Evolutionary conservation across 1,140 invertebrate genomes (phyloP).

Genomic region (Onthophagus taurus): DNA sequence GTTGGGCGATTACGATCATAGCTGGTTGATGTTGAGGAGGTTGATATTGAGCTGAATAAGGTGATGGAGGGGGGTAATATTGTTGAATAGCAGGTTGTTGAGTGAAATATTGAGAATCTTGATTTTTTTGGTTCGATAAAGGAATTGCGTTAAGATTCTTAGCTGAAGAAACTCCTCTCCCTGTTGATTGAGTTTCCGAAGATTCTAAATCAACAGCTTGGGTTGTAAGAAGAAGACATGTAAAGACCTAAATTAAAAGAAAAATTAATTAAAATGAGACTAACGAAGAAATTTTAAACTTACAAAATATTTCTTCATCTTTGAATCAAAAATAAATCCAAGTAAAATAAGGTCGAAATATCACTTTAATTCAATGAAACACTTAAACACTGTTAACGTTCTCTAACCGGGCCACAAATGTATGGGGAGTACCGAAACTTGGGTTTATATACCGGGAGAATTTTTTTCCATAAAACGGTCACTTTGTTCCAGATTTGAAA

Average conservation of each 20-base stretch:
- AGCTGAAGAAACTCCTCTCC: neutral
- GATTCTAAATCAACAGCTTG: slow-evolving; percentile 1
- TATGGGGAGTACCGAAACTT: too few relatives aligned
- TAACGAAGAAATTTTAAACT: neutral
- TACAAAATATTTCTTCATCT: neutral
- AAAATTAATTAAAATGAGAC: neutral
- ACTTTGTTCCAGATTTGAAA: too few relatives aligned
- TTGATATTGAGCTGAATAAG: slow-evolving; percentile 18
- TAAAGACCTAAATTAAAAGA: slow-evolving; percentile 1
- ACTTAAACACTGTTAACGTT: too few relatives aligned
- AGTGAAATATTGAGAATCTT: slow-evolving; percentile 7
- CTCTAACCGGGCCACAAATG: too few relatives aligned
- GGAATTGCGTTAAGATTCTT: slow-evolving; percentile 12
- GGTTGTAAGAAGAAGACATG: slow-evolving; percentile 2
- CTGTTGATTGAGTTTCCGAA: slow-evolving; percentile 11
- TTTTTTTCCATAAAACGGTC: too few relatives aligned
- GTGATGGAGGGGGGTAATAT: slow-evolving; percentile 15
- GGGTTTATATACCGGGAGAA: too few relatives aligned
- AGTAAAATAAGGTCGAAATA: too few relatives aligned
- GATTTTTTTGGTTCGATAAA: slow-evolving; percentile 7
- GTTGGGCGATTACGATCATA: slow-evolving; percentile 31
- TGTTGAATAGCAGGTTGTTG: slow-evolving; percentile 12
- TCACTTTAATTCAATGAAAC: too few relatives aligned
- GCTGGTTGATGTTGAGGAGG: slow-evolving; percentile 18
- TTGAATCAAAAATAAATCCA: neutral